Evolutionary conservation across 2,888 invertebrate species (phyloP).

Genomic region (Zonitis immaculata): DNA sequence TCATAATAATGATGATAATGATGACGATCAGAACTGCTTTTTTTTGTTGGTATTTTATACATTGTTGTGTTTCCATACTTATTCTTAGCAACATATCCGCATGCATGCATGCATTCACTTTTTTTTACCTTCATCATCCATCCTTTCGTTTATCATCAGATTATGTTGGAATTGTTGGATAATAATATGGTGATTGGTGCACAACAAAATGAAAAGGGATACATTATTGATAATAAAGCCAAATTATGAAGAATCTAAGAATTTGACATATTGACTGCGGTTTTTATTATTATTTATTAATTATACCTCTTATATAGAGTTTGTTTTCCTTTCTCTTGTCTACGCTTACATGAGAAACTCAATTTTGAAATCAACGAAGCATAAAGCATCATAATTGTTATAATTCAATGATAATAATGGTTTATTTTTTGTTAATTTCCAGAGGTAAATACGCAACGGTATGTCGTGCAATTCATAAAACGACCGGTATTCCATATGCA

Average conservation of each 20-base stretch:
- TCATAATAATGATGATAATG: slow-evolving; percentile 1
- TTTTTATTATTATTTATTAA: too few relatives aligned
- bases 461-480: slow-evolving; percentile 81
- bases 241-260: too few relatives aligned
- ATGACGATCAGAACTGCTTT: slow-evolving; percentile 13
- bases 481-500: slow-evolving; percentile 86
- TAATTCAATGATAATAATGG: not conserved
- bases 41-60: slow-evolving; percentile 6
- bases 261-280: too few relatives aligned
- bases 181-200: too few relatives aligned
- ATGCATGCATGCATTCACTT: slow-evolving; percentile 12
- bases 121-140: not conserved
- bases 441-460: slow-evolving; percentile 98
- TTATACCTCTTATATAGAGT: not conserved
- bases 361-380: not conserved
- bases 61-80: slow-evolving; percentile 8
- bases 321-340: not conserved
- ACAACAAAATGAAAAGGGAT: slow-evolving; percentile 16
- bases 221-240: too few relatives aligned
- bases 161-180: too few relatives aligned
- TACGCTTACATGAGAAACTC: not conserved
- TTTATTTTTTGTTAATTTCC: slow-evolving; percentile 42
- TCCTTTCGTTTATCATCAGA: not conserved
- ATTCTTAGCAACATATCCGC: slow-evolving; percentile 20
- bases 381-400: not conserved